These are phyloP conservation scores for Podargus strigoides DNA, from an alignment of 2,797 vertebrate species.

Conservation along the genomic window DNA sequence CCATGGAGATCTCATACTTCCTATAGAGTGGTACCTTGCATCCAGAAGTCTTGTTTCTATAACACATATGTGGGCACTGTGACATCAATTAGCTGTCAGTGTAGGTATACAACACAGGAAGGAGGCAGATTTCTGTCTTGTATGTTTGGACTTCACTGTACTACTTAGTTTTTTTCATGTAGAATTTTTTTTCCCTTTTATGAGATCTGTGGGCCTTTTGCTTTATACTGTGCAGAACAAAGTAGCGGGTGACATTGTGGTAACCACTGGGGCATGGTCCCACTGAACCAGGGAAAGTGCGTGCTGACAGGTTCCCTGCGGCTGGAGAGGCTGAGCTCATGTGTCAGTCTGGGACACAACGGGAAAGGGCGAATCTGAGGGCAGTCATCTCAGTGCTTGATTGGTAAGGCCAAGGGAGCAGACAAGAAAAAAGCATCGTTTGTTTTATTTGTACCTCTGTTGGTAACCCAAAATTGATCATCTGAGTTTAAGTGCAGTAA, in stretches of 20 bases:
- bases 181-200: neutral
- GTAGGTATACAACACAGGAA: neutral
- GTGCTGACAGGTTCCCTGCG: neutral
- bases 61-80: neutral
- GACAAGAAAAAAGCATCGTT: neutral
- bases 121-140: neutral
- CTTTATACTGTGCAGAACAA: neutral
- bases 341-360: neutral
- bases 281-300: neutral
- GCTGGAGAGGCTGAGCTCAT: neutral
- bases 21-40: neutral
- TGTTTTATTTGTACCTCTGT: neutral
- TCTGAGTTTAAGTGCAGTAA: neutral
- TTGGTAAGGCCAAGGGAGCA: neutral
- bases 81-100: neutral
- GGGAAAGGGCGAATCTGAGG: neutral
- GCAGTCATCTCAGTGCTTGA: neutral
- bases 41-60: neutral
- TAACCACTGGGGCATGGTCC: neutral
- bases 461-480: neutral
- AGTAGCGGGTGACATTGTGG: rapidly evolving
- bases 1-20: neutral
- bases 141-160: neutral
- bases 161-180: neutral
- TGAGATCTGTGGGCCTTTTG: neutral